phyloP scores from a whole-genome alignment of 1,140 invertebrate genomes.

The Dysdera silvatica region DNA sequence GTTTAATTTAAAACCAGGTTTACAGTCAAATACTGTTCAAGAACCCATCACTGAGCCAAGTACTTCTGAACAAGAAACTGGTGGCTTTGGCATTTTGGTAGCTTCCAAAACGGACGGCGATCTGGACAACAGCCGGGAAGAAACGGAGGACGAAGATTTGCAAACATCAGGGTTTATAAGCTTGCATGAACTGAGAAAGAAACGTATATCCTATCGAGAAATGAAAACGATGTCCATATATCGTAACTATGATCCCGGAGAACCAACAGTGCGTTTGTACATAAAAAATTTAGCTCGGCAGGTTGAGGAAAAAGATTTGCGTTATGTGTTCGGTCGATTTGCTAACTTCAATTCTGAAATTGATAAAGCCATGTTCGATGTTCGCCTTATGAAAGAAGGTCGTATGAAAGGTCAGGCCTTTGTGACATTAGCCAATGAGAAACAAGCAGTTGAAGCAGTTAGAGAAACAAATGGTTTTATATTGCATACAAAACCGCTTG shows the following conservation, averaged over 20 bases:
- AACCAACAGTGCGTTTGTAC: conserved; percentile 73
- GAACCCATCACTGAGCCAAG: too few relatives aligned
- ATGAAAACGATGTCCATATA: conserved; percentile 68
- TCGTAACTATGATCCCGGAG: conserved; percentile 75
- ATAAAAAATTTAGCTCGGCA: conserved; percentile 86
- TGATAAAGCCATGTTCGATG: conserved; percentile 59
- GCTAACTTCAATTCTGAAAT: conserved; percentile 47
- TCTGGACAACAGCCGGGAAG: conserved; percentile 38
- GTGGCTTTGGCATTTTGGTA: conserved; percentile 18
- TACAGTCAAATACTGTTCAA: too few relatives aligned
- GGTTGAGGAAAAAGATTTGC: conserved; percentile 63
- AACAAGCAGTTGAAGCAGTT: conserved; percentile 63
- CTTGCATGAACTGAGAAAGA: conserved; percentile 54
- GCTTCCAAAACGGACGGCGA: conserved; percentile 36
- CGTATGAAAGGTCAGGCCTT: conserved; percentile 95
- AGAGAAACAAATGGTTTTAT: conserved; percentile 82
- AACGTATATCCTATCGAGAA: conserved; percentile 54
- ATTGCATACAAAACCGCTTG: conserved; percentile 78
- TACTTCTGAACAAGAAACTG: too few relatives aligned
- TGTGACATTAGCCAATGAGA: conserved; percentile 66
- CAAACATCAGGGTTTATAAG: conserved; percentile 50
- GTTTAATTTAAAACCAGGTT: too few relatives aligned
- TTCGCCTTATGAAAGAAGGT: conserved; percentile 87
- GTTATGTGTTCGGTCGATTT: conserved; percentile 69
- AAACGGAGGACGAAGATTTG: conserved; percentile 33